Evolutionary conservation across 2,113 vertebrate genomes (phyloP).

Genomic region (Notothenia coriiceps): DNA sequence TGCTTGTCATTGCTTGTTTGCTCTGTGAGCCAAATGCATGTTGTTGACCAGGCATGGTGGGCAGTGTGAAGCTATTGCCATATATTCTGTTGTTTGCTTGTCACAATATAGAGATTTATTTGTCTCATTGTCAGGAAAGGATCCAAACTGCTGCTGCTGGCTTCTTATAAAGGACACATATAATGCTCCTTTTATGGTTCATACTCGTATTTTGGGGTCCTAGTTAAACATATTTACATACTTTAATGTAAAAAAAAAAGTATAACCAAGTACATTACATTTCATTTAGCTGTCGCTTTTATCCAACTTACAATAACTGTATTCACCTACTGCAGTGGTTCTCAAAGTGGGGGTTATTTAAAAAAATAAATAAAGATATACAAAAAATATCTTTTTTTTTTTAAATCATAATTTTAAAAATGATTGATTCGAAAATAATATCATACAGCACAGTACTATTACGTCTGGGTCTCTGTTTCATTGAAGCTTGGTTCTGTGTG

Average conservation of each 20-base stretch:
- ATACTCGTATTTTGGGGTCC: no score
- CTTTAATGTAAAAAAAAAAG: neutral
- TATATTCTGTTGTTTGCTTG: constrained; percentile 50
- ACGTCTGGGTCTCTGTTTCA: no score
- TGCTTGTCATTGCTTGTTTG: constrained; percentile 58
- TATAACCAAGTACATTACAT: neutral
- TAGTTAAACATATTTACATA: neutral
- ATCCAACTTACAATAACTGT: neutral
- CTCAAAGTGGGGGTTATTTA: no score
- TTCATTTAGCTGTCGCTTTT: no score
- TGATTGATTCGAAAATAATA: no score
- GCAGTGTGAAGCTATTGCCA: constrained; percentile 33
- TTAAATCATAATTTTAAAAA: no score
- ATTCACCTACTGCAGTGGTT: neutral
- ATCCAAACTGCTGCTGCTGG: constrained; percentile 29
- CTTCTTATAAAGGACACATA: constrained; percentile 18
- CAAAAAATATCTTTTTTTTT: no score
- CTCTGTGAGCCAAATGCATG: constrained; percentile 52
- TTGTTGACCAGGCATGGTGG: constrained; percentile 44
- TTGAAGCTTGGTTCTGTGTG: no score
- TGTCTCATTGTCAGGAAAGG: constrained; percentile 38
- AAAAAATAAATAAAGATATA: no score
- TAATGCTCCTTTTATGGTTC: no score
- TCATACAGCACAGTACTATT: no score
- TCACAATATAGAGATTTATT: constrained; percentile 48